These are phyloP conservation scores for Agelaius phoeniceus DNA, from an alignment of 2,113 vertebrate species.

Conservation along the genomic window DNA sequence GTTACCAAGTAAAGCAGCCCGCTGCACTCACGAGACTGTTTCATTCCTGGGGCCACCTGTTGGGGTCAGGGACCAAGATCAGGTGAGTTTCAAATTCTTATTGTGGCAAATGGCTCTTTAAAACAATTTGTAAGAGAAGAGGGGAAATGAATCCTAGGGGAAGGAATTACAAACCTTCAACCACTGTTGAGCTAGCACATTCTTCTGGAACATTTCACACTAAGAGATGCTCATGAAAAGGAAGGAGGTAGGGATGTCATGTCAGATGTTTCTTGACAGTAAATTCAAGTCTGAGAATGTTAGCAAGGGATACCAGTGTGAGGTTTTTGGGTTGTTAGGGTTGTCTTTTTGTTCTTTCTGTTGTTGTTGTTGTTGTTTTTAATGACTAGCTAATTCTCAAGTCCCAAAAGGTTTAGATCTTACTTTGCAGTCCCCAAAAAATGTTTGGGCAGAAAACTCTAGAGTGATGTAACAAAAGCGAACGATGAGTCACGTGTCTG, in stretches of 20 bases:
- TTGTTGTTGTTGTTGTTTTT: conserved; percentile 59
- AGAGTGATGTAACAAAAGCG: conserved; percentile 14
- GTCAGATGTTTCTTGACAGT: background rate
- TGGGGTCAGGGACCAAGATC: conserved; percentile 76
- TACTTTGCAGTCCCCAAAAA: conserved; percentile 75
- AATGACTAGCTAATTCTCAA: conserved; percentile 55
- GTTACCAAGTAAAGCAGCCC: conserved; percentile 77
- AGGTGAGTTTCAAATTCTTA: conserved; percentile 77
- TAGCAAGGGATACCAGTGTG: conserved; percentile 3
- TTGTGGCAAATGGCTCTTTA: conserved; percentile 75
- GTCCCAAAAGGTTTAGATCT: conserved; percentile 76
- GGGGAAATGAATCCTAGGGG: conserved; percentile 56
- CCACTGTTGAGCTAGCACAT: conserved; percentile 12
- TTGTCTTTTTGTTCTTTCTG: conserved; percentile 51
- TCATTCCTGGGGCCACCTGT: conserved; percentile 76
- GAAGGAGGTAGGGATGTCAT: conserved; percentile 43
- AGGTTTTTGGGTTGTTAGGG: conserved; percentile 59
- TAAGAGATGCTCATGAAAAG: background rate
- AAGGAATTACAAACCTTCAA: conserved; percentile 5
- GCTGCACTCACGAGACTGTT: conserved; percentile 76
- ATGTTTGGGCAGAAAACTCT: conserved; percentile 63
- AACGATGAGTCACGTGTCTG: conserved; percentile 17
- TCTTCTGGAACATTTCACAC: background rate
- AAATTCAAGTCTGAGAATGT: background rate
- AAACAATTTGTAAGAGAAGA: conserved; percentile 63